A percentile compares a stretch with the other conserved stretches of the same genome.
These are phyloP conservation scores for Malurus splendens DNA, from an alignment of 2,797 vertebrate species.

Conservation along the genomic window DNA sequence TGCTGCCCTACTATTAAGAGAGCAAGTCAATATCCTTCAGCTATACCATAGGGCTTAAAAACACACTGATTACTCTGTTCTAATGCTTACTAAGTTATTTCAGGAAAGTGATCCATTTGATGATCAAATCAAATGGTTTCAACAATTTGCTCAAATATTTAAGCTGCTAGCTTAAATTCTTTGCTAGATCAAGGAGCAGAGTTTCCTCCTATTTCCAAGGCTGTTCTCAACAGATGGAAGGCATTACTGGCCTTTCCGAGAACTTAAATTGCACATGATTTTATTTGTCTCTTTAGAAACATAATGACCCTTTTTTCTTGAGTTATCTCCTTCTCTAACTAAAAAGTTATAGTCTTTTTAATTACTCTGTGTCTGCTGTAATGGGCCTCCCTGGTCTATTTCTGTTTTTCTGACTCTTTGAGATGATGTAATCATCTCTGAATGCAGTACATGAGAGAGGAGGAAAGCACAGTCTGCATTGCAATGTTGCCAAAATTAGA, in stretches of 20 bases:
- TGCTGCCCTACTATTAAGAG: neutral
- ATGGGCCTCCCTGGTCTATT: constrained; percentile 19
- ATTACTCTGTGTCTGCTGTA: neutral
- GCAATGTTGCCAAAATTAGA: neutral
- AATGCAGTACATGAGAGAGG: neutral
- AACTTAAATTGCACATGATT: constrained; percentile 31
- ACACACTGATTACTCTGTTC: neutral
- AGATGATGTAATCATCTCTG: neutral
- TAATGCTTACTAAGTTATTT: neutral
- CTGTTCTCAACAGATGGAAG: constrained; percentile 39
- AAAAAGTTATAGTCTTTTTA: constrained; percentile 32
- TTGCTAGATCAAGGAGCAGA: neutral
- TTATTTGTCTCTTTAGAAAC: constrained; percentile 51
- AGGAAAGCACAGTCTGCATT: neutral
- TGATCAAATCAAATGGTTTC: neutral
- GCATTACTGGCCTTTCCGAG: constrained; percentile 24
- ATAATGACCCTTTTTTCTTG: neutral
- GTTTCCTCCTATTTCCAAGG: neutral
- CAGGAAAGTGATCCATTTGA: neutral
- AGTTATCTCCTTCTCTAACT: constrained; percentile 29
- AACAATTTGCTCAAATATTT: neutral
- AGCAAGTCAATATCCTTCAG: neutral
- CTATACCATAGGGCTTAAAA: neutral
- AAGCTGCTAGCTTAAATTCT: neutral
- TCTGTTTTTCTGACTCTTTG: neutral